Base-by-base conservation (phyloP, 2,113 vertebrate species). In the Lophura nycthemera region DNA sequence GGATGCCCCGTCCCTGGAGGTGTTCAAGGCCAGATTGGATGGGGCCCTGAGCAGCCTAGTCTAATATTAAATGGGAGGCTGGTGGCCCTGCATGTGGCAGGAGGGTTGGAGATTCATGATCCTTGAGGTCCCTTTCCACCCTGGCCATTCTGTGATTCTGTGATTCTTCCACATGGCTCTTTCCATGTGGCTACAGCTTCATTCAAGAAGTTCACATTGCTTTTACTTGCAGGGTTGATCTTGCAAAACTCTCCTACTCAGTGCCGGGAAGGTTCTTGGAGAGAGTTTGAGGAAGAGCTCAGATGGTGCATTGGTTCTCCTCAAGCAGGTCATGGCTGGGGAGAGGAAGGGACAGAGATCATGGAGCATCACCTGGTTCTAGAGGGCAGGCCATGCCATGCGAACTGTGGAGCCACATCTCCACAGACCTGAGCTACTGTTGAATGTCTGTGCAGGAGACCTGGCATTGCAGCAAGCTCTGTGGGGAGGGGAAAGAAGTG, bases 121-220 rank as follows among this genome's bases (percentile, higher is more conserved):
- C 42, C 15, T 43, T 43, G 42, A 43, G 42, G 42, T 43, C 42
- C 42, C 42, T 43, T 43, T 15, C 42, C 15, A 43, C 7, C 16
- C 42, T 43, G 42, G 42, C 42, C 15, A 43, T 43, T 16, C 15
- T 43, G 42, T 43, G 42, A 43, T 43, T 43, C 42, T 16, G 42
- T 43, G 6, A 17, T 43, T 43, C 42, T 43, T 69, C n/a, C 57
- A 81, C 0, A 1, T 7, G 52, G 85, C 14, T 42, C 34, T 54
- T 40, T 29, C 54, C 30, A 38, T 6, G 6, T 27, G 13, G 5
- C 50, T 25, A 29, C 8, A 45, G 30, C 36, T 76, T 76, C 69
- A 12, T 17, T 79, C 54, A 24, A n/a, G 27, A 13, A 0, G 0
- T 45, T 30, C 7, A 72, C 2, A 1, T 18, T 61, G 42, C 13